A percentile compares a stretch with the other conserved stretches of the same genome.
Conservation (phyloP, 2,113 vertebrate species). For the Spilogale gracilis region DNA sequence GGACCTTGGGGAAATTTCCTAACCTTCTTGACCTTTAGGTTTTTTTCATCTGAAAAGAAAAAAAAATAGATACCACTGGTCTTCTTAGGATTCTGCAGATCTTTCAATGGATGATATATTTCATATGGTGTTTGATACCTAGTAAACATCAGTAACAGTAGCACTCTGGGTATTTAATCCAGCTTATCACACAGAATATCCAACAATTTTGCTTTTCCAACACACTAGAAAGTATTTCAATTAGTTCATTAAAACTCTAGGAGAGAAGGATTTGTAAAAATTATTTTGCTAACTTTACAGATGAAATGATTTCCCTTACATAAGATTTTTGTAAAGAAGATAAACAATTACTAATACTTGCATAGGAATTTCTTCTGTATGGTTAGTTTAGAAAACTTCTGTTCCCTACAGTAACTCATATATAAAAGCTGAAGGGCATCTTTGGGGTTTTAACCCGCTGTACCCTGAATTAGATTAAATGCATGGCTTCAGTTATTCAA, state of each 20-base stretch:
- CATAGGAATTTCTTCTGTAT: constrained; percentile 44
- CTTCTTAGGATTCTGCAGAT: background rate
- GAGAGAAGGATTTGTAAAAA: constrained; percentile 9
- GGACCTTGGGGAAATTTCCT: background rate
- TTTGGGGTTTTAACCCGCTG: background rate
- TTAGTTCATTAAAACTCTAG: constrained; percentile 40
- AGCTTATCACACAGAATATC: background rate
- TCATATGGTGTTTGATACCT: background rate
- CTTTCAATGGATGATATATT: constrained; percentile 20
- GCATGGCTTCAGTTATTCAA: constrained; percentile 41
- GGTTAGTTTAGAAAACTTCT: background rate
- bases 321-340: constrained; percentile 37
- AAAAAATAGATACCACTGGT: background rate
- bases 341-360: background rate
- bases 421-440: background rate
- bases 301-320: constrained; percentile 6
- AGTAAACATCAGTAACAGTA: background rate
- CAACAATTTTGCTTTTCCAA: constrained; percentile 45
- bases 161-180: constrained; percentile 28
- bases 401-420: background rate
- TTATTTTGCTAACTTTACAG: background rate
- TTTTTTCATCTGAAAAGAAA: constrained; percentile 8
- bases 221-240: constrained; percentile 16
- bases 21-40: background rate
- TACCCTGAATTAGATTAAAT: constrained; percentile 50